phyloP scores from a whole-genome alignment of 1,140 invertebrate genomes.

The Uloborus diversus region DNA sequence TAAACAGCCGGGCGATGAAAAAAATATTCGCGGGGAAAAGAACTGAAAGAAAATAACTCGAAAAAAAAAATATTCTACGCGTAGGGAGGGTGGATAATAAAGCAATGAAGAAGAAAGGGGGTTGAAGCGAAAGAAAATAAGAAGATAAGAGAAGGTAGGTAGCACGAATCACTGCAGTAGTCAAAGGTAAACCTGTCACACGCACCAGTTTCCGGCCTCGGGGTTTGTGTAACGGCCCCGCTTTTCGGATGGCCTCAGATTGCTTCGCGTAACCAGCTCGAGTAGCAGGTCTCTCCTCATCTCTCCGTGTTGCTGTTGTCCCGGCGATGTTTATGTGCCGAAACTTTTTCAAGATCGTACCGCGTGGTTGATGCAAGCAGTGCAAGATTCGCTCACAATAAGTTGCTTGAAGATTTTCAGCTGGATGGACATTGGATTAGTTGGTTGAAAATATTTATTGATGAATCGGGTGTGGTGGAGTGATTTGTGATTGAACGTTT shows the following conservation, averaged over 20 bases:
- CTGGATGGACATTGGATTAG: too few species aligned
- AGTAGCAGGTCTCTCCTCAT: not conserved
- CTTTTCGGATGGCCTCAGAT: slow-evolving; percentile 19
- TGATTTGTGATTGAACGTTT: too few species aligned
- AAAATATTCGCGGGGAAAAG: not conserved
- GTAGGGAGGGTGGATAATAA: slow-evolving; percentile 14
- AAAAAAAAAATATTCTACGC: not conserved
- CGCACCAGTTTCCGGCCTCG: slow-evolving; percentile 36
- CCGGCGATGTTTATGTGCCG: too few species aligned
- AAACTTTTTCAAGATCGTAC: too few species aligned
- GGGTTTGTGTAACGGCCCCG: slow-evolving; percentile 41
- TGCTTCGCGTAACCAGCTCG: not conserved
- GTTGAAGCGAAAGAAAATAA: not conserved
- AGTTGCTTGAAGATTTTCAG: too few species aligned
- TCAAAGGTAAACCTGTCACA: slow-evolving; percentile 50
- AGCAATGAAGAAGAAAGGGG: slow-evolving; percentile 1
- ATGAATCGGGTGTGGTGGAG: too few species aligned
- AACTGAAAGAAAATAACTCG: not conserved
- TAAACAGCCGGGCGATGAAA: not conserved
- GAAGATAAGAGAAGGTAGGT: slow-evolving; percentile 12
- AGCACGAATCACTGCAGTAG: slow-evolving; percentile 45
- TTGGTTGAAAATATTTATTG: too few species aligned
- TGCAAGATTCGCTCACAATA: too few species aligned
- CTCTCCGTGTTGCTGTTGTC: not conserved
- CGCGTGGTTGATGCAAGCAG: too few species aligned